A percentile compares a stretch with the other conserved stretches of the same genome.
Conservation (phyloP, 2,113 vertebrate genomes). For the Heloderma charlesbogerti region DNA sequence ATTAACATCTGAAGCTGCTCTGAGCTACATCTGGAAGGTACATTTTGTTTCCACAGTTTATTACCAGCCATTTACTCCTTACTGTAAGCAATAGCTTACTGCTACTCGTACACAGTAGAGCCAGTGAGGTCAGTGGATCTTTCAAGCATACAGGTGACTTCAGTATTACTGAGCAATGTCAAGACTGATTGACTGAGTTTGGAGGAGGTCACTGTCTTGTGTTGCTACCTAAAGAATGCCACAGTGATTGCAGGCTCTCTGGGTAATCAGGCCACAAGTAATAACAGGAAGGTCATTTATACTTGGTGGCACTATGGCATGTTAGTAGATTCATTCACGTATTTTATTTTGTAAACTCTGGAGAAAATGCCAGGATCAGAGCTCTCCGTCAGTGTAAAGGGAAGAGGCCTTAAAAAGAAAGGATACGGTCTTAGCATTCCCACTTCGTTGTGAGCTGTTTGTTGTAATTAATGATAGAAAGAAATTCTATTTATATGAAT, state of each 20-base stretch:
- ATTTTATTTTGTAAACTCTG: not conserved
- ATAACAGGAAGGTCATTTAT: not conserved
- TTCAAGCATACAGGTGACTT: not conserved
- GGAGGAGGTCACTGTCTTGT: fast-evolving
- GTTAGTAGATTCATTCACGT: not conserved
- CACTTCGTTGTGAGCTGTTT: not conserved
- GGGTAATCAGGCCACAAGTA: fast-evolving
- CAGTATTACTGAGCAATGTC: fast-evolving
- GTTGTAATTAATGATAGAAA: not conserved
- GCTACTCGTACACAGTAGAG: not conserved
- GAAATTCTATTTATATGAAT: not conserved
- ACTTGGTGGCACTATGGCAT: not conserved
- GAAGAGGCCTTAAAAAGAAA: not conserved
- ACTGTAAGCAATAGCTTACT: not conserved
- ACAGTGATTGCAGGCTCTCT: fast-evolving
- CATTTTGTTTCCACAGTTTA: not conserved
- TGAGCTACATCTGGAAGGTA: not conserved
- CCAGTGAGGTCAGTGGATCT: not conserved
- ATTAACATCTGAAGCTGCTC: not conserved
- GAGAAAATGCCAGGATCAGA: not conserved
- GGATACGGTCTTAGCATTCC: not conserved
- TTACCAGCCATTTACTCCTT: not conserved
- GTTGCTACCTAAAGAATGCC: not conserved
- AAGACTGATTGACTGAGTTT: not conserved
- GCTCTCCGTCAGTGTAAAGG: not conserved